Evolutionary conservation across 2,797 vertebrate genomes (phyloP).

Genomic region (Eulemur albifrons): DNA sequence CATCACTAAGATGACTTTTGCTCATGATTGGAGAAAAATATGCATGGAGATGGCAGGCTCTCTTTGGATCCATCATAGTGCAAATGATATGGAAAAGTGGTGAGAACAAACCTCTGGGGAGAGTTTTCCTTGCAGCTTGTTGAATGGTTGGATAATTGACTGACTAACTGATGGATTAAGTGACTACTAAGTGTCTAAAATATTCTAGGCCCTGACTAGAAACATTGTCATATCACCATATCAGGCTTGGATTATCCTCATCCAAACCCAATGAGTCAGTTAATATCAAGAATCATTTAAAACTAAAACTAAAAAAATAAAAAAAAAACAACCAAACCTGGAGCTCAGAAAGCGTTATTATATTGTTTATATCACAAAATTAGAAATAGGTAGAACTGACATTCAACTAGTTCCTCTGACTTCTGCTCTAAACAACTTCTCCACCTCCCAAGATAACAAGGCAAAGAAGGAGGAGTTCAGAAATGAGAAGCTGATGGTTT

Average conservation of each 20-base stretch:
- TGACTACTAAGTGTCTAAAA: neutral
- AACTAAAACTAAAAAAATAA: neutral
- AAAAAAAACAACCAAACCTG: neutral
- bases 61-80: neutral
- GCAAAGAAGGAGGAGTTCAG: neutral
- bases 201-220: neutral
- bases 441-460: neutral
- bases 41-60: neutral
- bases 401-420: neutral
- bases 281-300: neutral
- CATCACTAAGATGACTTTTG: neutral
- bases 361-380: neutral
- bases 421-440: neutral
- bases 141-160: neutral
- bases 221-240: neutral
- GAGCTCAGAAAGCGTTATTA: neutral
- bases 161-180: neutral
- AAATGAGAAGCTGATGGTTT: neutral
- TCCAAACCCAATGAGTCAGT: neutral
- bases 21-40: neutral
- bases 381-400: neutral
- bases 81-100: neutral
- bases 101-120: neutral
- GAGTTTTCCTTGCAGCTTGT: neutral
- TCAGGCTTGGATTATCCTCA: neutral